A percentile compares a stretch with the other conserved stretches of the same genome.
Evolutionary conservation across 2,797 vertebrate genomes (phyloP).

Genomic region (Peromyscus attwateri): DNA sequence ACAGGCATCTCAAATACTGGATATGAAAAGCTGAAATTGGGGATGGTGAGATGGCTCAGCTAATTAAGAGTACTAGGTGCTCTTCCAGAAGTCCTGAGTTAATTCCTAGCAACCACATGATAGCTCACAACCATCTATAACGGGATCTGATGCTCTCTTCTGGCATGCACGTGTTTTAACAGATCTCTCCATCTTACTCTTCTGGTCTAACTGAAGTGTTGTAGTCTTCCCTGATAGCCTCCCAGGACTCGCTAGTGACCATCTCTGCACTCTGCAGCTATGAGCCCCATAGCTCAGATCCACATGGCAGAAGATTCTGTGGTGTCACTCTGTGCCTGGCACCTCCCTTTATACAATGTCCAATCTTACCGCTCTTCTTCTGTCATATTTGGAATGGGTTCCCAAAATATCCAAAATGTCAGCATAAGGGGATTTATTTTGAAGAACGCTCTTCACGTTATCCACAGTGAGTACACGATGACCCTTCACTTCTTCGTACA

Average conservation of each 20-base stretch:
- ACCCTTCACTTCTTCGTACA: conserved; percentile 91
- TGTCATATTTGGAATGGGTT: conserved; percentile 92
- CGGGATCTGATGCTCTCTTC: neutral
- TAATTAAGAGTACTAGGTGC: neutral
- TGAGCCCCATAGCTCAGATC: neutral
- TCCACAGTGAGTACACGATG: conserved; percentile 90
- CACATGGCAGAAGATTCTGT: neutral
- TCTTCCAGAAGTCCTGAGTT: neutral
- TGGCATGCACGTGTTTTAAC: neutral
- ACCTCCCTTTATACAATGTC: neutral
- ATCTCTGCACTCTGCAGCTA: neutral
- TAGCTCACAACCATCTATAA: neutral
- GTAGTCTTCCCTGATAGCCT: neutral
- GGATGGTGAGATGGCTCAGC: neutral
- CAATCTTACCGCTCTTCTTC: conserved; percentile 91
- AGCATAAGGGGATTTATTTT: conserved; percentile 92
- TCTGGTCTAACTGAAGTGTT: neutral
- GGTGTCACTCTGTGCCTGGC: neutral
- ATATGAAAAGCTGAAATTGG: neutral
- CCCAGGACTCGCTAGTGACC: neutral
- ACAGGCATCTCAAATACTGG: neutral
- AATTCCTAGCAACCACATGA: neutral
- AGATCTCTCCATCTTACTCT: neutral
- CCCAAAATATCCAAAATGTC: conserved; percentile 91
- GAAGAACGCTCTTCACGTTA: conserved; percentile 90